A percentile compares a stretch with the other conserved stretches of the same genome.
Conservation (phyloP, 2,113 vertebrate genomes). For the Gopherus flavomarginatus region DNA sequence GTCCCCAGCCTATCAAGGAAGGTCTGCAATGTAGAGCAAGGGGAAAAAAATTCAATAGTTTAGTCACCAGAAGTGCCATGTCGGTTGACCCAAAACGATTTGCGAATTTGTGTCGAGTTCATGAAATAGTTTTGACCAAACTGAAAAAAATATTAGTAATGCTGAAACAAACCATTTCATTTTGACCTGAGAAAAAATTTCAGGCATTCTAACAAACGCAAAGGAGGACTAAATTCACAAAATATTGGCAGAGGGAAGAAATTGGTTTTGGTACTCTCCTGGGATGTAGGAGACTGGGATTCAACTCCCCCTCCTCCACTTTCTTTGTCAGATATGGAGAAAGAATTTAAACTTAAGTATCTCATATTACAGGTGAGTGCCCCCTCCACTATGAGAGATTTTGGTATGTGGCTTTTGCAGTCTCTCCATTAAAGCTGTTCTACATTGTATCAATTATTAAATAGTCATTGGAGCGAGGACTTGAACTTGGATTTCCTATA, state of each 20-base stretch:
- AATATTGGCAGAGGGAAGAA: background rate
- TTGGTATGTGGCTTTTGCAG: background rate
- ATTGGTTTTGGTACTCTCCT: background rate
- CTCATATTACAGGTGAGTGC: background rate
- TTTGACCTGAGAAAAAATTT: background rate
- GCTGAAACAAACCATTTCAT: background rate
- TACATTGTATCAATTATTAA: background rate
- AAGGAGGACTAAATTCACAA: background rate
- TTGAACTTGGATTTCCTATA: background rate
- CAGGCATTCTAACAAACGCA: background rate
- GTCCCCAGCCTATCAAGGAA: background rate
- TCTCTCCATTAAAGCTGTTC: background rate
- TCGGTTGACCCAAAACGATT: background rate
- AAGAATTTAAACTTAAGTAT: background rate
- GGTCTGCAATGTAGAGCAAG: background rate
- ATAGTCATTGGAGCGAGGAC: background rate
- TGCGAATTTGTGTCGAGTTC: background rate
- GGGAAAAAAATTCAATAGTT: background rate
- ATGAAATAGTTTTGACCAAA: background rate
- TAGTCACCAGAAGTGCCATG: background rate
- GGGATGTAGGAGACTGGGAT: background rate
- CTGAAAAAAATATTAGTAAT: background rate
- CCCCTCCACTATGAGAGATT: background rate
- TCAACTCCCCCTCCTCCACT: background rate
- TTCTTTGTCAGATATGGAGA: background rate